phyloP scores from a whole-genome alignment of 1,140 invertebrate genomes.

The Contarinia nasturtii region DNA sequence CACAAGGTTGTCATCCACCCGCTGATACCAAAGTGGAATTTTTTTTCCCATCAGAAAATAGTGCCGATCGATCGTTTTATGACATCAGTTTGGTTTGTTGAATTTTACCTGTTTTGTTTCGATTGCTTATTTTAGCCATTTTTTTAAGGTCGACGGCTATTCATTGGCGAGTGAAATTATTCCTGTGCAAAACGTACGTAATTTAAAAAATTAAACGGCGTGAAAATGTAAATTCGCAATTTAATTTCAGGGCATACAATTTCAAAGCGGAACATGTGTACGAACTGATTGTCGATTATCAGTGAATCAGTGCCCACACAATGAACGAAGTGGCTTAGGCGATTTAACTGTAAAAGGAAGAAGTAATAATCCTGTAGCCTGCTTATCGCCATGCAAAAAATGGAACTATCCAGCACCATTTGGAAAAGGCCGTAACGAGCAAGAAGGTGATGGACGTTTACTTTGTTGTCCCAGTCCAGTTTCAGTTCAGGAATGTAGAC shows the following conservation, averaged over 20 bases:
- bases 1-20: neutral
- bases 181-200: neutral
- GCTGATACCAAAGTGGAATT: neutral
- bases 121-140: no score
- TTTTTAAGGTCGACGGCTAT: neutral
- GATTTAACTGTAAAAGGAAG: no score
- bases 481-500: neutral
- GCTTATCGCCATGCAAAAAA: no score
- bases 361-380: no score
- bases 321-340: no score
- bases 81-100: neutral
- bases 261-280: no score
- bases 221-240: no score
- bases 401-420: neutral
- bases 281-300: no score
- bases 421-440: neutral
- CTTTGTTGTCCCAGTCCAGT: neutral
- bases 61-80: neutral
- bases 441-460: neutral
- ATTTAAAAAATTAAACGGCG: neutral
- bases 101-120: no score
- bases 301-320: no score
- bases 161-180: neutral
- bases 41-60: neutral
- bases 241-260: no score